phyloP scores from a whole-genome alignment of 2,888 invertebrate genomes.

The Sinhomidia bicolor region DNA sequence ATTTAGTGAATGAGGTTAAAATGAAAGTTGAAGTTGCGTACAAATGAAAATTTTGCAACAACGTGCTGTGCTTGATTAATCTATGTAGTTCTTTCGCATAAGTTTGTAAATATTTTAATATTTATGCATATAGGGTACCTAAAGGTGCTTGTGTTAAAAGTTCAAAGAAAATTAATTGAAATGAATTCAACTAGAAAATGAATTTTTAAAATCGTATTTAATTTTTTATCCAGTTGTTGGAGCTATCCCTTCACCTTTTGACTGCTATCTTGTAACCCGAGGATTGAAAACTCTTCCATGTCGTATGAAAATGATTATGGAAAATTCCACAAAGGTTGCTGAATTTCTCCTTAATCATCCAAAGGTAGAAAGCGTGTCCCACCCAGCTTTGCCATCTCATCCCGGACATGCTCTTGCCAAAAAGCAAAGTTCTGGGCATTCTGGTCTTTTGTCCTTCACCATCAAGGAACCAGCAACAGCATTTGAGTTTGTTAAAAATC shows the following conservation, averaged over 20 bases:
- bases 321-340: slow-evolving; percentile 89
- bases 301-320: slow-evolving; percentile 94
- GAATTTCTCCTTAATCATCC: slow-evolving; percentile 91
- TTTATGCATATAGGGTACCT: too few species aligned
- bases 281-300: slow-evolving; percentile 96
- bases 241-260: slow-evolving; percentile 96
- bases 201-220: too few species aligned
- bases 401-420: slow-evolving; percentile 82
- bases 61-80: too few species aligned
- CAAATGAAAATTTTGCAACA: neutral
- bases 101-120: neutral
- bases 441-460: slow-evolving; percentile 84
- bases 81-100: neutral
- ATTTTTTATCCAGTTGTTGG: too few species aligned
- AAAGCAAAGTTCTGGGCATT: slow-evolving; percentile 83
- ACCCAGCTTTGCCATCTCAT: slow-evolving; percentile 87
- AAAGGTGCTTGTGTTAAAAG: too few species aligned
- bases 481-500: slow-evolving; percentile 81
- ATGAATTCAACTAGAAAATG: too few species aligned
- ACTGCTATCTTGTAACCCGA: slow-evolving; percentile 95
- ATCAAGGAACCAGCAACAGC: slow-evolving; percentile 83
- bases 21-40: neutral
- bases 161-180: slow-evolving; percentile 33
- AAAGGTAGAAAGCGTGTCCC: slow-evolving; percentile 89
- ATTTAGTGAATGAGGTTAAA: neutral